Conservation (phyloP, 2,888 invertebrate genomes). For the Stenodema calcarata region DNA sequence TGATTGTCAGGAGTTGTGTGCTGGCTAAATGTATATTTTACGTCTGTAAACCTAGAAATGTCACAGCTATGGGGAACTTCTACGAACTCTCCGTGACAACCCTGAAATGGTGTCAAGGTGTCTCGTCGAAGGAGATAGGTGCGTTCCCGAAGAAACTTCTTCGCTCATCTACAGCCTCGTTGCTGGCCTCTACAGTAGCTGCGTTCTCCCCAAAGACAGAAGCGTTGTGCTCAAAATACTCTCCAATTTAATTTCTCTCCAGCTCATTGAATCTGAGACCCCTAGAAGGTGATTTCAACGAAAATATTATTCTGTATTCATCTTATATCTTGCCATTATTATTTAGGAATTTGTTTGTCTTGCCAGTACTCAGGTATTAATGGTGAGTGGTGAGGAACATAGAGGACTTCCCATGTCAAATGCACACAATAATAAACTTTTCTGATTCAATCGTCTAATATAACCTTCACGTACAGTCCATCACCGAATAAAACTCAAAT, state of each 20-base stretch:
- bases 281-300: conserved; percentile 64
- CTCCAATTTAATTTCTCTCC: conserved; percentile 73
- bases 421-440: too few species aligned
- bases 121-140: conserved; percentile 71
- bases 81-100: conserved; percentile 72
- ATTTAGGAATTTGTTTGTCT: too few species aligned
- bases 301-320: background rate
- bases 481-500: too few species aligned
- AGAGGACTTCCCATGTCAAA: too few species aligned
- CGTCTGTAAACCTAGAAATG: conserved; percentile 62
- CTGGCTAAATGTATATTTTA: background rate
- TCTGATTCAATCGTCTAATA: too few species aligned
- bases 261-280: conserved; percentile 74
- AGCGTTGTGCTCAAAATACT: conserved; percentile 70
- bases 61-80: conserved; percentile 72
- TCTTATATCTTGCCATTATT: background rate
- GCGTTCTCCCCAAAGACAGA: conserved; percentile 78
- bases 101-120: conserved; percentile 75
- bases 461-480: too few species aligned
- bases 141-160: conserved; percentile 63
- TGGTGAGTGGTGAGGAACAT: too few species aligned
- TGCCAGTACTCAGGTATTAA: too few species aligned
- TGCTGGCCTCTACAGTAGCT: conserved; percentile 75
- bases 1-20: too few species aligned
- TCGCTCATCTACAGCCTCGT: conserved; percentile 67